Evolutionary conservation across 2,113 vertebrate species (phyloP).

Genomic region (Sinocyclocheilus grahami): DNA sequence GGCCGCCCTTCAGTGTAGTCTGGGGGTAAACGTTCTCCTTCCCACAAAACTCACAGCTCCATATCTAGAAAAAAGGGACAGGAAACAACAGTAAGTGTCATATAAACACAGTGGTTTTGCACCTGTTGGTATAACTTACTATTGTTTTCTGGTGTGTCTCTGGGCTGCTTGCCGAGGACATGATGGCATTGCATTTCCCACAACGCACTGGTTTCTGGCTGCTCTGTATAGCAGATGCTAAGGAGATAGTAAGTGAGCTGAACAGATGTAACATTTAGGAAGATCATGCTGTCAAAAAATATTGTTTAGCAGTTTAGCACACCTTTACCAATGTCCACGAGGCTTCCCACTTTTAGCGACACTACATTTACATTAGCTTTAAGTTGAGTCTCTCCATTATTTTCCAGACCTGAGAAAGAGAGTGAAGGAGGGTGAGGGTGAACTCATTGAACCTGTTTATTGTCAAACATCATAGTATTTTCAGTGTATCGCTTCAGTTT

Average conservation of each 20-base stretch:
- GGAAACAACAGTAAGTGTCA: not conserved
- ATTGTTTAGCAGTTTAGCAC: not conserved
- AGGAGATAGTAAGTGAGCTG: not conserved
- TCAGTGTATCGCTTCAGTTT: not conserved
- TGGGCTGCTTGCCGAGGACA: conserved; percentile 65
- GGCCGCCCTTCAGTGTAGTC: conserved; percentile 37
- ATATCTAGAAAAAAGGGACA: conserved; percentile 61
- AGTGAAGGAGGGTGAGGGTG: not conserved
- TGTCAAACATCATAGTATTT: not conserved
- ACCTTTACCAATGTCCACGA: conserved; percentile 71
- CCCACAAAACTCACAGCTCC: conserved; percentile 76
- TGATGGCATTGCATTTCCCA: conserved; percentile 67
- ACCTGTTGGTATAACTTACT: conserved; percentile 59
- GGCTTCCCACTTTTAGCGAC: conserved; percentile 64
- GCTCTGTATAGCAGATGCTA: conserved; percentile 58
- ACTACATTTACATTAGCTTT: conserved; percentile 73
- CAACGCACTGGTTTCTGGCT: conserved; percentile 68
- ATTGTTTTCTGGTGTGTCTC: conserved; percentile 39
- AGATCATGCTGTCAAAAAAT: not conserved
- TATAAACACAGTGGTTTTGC: not conserved
- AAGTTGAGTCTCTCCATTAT: conserved; percentile 45
- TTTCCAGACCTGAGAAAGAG: conserved; percentile 49
- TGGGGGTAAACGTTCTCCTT: conserved; percentile 48
- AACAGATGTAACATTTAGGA: not conserved
- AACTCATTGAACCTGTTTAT: not conserved